These are phyloP conservation scores for Coluber constrictor DNA, from an alignment of 2,797 vertebrate genomes.

Conservation along the genomic window DNA sequence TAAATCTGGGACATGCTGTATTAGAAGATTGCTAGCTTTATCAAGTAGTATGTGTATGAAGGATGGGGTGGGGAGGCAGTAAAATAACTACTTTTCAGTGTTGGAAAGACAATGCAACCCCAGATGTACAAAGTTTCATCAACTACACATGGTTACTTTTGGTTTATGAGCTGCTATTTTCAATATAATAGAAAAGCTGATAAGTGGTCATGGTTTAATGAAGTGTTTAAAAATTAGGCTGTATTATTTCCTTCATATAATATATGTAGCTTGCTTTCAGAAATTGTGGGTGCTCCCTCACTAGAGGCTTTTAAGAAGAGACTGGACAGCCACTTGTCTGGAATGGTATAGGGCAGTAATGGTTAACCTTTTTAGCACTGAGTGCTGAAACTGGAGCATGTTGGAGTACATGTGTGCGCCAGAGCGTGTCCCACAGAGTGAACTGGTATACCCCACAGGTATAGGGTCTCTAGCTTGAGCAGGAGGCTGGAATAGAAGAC, in stretches of 20 bases:
- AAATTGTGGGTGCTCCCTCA: too few relatives aligned
- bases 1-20: background rate
- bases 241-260: background rate
- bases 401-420: too few relatives aligned
- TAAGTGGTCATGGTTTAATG: background rate
- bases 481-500: too few relatives aligned
- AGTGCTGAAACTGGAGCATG: too few relatives aligned
- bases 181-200: background rate
- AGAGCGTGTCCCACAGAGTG: too few relatives aligned
- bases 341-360: too few relatives aligned
- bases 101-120: background rate
- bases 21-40: background rate
- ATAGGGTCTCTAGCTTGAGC: too few relatives aligned
- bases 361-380: too few relatives aligned
- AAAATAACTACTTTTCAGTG: background rate
- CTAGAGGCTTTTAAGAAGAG: too few relatives aligned
- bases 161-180: background rate
- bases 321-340: too few relatives aligned
- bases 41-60: background rate
- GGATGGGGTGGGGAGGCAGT: background rate
- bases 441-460: too few relatives aligned
- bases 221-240: background rate
- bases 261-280: background rate
- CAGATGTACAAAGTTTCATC: background rate
- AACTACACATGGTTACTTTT: background rate